Evolutionary conservation across 2,888 invertebrate genomes (phyloP), one percentile per base, ranked within the genome.

Genomic region (Leucophenga montana): DNA sequence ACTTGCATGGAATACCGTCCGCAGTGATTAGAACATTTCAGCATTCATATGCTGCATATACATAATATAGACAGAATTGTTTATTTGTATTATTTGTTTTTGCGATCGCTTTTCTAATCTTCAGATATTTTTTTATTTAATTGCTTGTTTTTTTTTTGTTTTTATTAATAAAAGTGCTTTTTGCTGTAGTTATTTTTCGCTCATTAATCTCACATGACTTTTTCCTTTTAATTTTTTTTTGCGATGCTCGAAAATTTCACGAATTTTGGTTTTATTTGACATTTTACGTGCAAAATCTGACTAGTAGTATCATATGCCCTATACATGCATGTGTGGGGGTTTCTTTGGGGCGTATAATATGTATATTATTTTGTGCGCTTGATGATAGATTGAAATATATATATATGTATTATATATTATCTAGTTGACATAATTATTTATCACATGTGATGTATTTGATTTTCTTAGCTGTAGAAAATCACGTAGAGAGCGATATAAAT

Each of bases 131-230:
- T 33, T 59, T 59, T 31, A 59, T 33, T 57, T 27, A 27, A 16
- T 27, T 11, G 1, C 31, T 59, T 6, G 13, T 33, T 59, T 27
- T 22, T 13, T 59, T 22, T 13, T 59, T 33, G 13, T 59, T 59
- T 59, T n/a, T 33, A 11, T 59, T 59, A 9, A 59, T 59, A 22
- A n/a, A 31, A 27, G 14, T 27, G 14, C n/a, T 9, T 27, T 31
- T 27, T 59, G 31, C n/a, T 59, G 33, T 33, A 33, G 33, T 33
- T 33, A n/a, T n/a, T n/a, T 48, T 31, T 59, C n/a, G 31, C 59
- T 16, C 33, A 59, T 59, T 31, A 33, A 59, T 59, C 33, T 59
- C 59, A 59, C 18, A 33, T 59, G 59, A 59, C 33, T 59, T 59
- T 56, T 27, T 27, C 27, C 56, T 18, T 11, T 56, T 27, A 22